Percentiles rank a stretch among this genome's conserved stretches.
These are phyloP conservation scores for Glyptemys insculpta DNA, from an alignment of 2,797 vertebrate genomes.

Conservation along the genomic window DNA sequence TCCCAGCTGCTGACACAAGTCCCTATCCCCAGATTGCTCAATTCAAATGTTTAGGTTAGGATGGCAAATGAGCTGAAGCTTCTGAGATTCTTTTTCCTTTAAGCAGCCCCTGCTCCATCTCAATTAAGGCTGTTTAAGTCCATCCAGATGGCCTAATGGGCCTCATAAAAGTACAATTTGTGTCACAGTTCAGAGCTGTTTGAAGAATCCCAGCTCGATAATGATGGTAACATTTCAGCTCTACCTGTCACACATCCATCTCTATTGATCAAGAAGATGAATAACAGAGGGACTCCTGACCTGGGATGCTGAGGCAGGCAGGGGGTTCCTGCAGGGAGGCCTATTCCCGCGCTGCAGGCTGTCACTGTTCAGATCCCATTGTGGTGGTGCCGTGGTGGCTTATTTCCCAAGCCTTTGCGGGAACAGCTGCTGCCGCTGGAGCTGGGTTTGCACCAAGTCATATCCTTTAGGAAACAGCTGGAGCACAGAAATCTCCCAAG, in stretches of 20 bases:
- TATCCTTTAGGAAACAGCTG: background rate
- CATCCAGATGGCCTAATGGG: slow-evolving; percentile 62
- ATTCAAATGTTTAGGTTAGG: background rate
- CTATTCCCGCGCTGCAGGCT: background rate
- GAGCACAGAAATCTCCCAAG: background rate
- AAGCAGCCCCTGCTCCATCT: slow-evolving; percentile 28
- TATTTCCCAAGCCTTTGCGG: background rate
- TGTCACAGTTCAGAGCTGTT: background rate
- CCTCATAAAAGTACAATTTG: slow-evolving; percentile 63
- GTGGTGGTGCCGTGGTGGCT: fast-evolving
- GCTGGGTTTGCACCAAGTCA: background rate
- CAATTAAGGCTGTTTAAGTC: slow-evolving; percentile 51
- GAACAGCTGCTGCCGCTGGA: background rate
- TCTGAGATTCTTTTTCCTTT: background rate
- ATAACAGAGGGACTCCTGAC: background rate
- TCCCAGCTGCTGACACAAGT: background rate
- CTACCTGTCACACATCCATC: background rate
- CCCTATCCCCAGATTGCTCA: background rate
- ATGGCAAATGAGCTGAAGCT: background rate
- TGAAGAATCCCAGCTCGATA: slow-evolving; percentile 43
- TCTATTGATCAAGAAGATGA: slow-evolving; percentile 14
- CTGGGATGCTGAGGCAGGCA: background rate
- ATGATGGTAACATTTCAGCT: background rate
- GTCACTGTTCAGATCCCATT: background rate
- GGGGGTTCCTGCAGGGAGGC: background rate